These are phyloP conservation scores for Melieria omissa DNA, from an alignment of 2,888 invertebrate species.

Conservation along the genomic window DNA sequence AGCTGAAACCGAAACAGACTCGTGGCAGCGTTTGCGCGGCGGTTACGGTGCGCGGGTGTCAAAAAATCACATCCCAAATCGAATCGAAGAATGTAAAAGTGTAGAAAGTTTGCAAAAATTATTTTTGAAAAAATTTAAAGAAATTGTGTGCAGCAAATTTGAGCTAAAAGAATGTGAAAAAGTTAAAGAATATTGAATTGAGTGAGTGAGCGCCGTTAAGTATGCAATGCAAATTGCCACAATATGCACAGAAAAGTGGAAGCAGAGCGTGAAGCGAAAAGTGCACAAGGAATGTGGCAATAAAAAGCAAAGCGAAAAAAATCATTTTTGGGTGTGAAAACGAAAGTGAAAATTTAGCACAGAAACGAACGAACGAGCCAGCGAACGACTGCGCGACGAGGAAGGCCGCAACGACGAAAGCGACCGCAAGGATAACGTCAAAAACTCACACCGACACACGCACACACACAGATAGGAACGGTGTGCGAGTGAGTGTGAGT, in stretches of 20 bases:
- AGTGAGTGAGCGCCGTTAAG: not conserved
- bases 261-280: conserved; percentile 6
- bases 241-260: conserved; percentile 10
- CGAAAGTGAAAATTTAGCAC: conserved; percentile 64
- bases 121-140: too few relatives aligned
- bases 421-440: conserved; percentile 7
- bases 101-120: too few relatives aligned
- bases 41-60: too few relatives aligned
- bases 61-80: too few relatives aligned
- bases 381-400: conserved; percentile 41
- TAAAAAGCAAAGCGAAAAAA: conserved; percentile 15
- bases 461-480: conserved; percentile 9
- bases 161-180: too few relatives aligned
- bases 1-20: too few relatives aligned
- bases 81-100: too few relatives aligned
- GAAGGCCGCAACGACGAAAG: conserved; percentile 8
- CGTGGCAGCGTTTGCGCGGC: too few relatives aligned
- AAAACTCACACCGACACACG: not conserved
- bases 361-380: conserved; percentile 43
- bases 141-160: too few relatives aligned
- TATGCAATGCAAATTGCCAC: not conserved
- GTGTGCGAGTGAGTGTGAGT: not conserved
- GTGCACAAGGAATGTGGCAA: conserved; percentile 24
- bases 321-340: conserved; percentile 62
- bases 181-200: too few relatives aligned